Percentiles rank a stretch among this genome's conserved stretches.
Conservation (phyloP, 2,797 vertebrate genomes). For the Aplochiton taeniatus region DNA sequence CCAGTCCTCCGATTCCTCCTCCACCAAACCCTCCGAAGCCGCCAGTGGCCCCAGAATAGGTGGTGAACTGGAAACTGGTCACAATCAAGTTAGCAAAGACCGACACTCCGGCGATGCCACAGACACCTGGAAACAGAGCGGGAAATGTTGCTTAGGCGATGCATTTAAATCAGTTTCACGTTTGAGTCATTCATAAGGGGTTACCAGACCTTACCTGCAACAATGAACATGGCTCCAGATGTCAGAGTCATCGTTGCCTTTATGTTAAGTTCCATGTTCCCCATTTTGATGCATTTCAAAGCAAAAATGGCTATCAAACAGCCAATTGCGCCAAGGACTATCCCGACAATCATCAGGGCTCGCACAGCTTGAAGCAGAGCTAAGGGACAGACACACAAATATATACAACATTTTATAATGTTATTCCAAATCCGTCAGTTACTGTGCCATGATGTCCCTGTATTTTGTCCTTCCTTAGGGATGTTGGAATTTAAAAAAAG, state of each 20-base stretch:
- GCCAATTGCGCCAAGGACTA: slow-evolving; percentile 81
- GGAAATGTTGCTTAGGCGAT: neutral
- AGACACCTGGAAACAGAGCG: slow-evolving; percentile 73
- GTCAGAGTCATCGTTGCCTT: slow-evolving; percentile 91
- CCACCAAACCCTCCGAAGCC: slow-evolving; percentile 25
- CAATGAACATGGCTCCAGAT: slow-evolving; percentile 83
- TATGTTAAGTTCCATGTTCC: slow-evolving; percentile 84
- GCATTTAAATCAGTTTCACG: neutral
- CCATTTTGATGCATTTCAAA: slow-evolving; percentile 87
- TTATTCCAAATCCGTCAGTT: too few species aligned
- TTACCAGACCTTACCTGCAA: slow-evolving; percentile 73
- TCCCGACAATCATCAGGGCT: slow-evolving; percentile 88
- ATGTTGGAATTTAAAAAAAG: neutral
- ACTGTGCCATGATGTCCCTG: too few species aligned
- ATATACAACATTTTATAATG: too few species aligned
- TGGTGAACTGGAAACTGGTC: slow-evolving; percentile 83
- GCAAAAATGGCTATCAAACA: slow-evolving; percentile 84
- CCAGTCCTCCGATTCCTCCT: slow-evolving; percentile 45
- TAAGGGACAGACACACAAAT: slow-evolving; percentile 48
- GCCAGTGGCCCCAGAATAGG: slow-evolving; percentile 22
- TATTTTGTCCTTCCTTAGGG: neutral
- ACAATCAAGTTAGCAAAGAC: slow-evolving; percentile 92
- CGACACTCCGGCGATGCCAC: slow-evolving; percentile 87
- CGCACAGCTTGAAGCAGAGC: slow-evolving; percentile 88
- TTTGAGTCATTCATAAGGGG: neutral